These are phyloP conservation scores for Drosophila eugracilis DNA, from an alignment of 1,140 invertebrate genomes.

Conservation along the genomic window DNA sequence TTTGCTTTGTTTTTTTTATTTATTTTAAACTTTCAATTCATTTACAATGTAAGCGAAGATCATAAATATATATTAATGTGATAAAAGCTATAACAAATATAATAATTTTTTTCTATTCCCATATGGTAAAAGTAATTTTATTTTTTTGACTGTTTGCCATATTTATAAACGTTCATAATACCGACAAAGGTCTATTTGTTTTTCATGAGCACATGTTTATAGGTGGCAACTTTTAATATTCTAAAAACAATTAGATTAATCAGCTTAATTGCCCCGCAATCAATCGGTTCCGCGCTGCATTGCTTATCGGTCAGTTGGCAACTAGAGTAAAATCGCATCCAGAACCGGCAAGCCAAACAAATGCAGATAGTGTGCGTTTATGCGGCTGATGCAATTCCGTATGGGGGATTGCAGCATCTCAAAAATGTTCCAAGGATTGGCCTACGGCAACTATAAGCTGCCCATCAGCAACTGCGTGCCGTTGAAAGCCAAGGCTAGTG, in stretches of 20 bases:
- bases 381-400: conserved; percentile 61
- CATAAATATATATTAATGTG: too few relatives aligned
- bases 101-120: too few relatives aligned
- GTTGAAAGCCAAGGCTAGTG: conserved; percentile 43
- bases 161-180: background rate
- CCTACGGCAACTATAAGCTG: conserved; percentile 24
- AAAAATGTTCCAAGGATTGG: conserved; percentile 24
- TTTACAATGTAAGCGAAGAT: too few relatives aligned
- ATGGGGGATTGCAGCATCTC: conserved; percentile 49
- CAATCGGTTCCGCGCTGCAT: conserved; percentile 28
- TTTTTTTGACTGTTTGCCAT: background rate
- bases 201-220: background rate
- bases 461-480: conserved; percentile 44
- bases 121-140: too few relatives aligned
- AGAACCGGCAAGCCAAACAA: conserved; percentile 29
- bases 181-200: background rate
- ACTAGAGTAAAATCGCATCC: conserved; percentile 12
- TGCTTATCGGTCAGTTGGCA: conserved; percentile 28
- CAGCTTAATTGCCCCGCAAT: conserved; percentile 4
- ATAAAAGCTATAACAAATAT: too few relatives aligned
- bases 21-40: too few relatives aligned
- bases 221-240: background rate
- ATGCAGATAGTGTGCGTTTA: conserved; percentile 11
- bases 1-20: too few relatives aligned
- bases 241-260: conserved; percentile 1